Conservation (phyloP, 2,113 vertebrate genomes). For the Eretmodus cyanostictus region DNA sequence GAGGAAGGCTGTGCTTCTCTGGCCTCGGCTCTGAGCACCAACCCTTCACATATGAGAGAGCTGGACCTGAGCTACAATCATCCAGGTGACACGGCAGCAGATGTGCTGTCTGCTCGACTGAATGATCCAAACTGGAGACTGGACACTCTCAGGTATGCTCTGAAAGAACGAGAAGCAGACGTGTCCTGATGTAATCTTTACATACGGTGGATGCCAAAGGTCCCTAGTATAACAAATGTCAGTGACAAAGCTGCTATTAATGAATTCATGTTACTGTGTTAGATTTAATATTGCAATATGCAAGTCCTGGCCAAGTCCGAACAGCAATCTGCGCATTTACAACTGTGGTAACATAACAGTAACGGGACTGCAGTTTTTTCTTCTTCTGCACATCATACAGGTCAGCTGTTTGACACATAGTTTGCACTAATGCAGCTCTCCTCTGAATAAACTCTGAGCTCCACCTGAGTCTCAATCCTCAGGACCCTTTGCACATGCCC, state of each 20-base stretch:
- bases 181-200: background rate
- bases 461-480: background rate
- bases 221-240: background rate
- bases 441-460: background rate
- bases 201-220: background rate
- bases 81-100: background rate
- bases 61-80: background rate
- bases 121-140: background rate
- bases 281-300: background rate
- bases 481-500: background rate
- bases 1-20: background rate
- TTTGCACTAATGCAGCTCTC: background rate
- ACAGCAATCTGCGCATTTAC: background rate
- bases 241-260: background rate
- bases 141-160: background rate
- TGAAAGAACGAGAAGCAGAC: background rate
- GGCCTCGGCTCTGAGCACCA: background rate
- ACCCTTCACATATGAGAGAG: background rate
- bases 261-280: background rate
- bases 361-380: background rate
- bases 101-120: background rate
- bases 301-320: accelerated
- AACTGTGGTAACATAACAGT: background rate
- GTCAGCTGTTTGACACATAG: background rate
- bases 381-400: background rate